Evolutionary conservation across 53 echinoderm and acorn worm species (phyloP).

Genomic region (Temnopleurus reevesii): DNA sequence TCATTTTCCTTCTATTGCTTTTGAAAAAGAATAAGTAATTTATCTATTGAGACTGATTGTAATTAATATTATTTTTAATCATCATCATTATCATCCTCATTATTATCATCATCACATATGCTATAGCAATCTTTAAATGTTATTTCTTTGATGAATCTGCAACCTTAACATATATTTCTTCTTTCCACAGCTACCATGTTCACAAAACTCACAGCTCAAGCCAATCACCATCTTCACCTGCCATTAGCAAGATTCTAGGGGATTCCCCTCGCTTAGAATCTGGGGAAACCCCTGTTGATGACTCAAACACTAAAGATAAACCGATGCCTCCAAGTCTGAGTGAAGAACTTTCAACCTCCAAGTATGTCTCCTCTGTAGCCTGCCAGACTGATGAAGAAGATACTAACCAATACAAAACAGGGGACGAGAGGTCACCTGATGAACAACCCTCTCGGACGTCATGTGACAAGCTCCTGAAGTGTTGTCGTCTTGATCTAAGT

Average conservation of each 20-base stretch:
- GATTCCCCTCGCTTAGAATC: neutral
- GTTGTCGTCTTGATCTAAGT: neutral
- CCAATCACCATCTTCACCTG: neutral
- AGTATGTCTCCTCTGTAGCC: conserved; percentile 30
- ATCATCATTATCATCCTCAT: no score
- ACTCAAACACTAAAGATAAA: neutral
- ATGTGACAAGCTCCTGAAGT: neutral
- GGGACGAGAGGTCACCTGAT: neutral
- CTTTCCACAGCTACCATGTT: neutral
- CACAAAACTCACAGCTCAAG: neutral
- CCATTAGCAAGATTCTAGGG: neutral
- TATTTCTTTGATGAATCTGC: neutral
- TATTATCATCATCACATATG: no score
- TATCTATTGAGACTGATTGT: no score
- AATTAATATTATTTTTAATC: no score
- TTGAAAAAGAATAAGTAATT: no score
- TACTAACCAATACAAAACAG: neutral
- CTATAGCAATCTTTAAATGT: no score
- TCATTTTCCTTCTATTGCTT: no score
- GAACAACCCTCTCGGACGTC: neutral
- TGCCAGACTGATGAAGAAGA: conserved; percentile 12
- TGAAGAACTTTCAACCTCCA: neutral
- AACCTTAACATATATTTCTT: no score
- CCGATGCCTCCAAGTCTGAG: neutral
- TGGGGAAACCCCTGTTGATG: no score